Conservation (phyloP, 2,797 vertebrate species). For the Oreonectes daqikongensis region DNA sequence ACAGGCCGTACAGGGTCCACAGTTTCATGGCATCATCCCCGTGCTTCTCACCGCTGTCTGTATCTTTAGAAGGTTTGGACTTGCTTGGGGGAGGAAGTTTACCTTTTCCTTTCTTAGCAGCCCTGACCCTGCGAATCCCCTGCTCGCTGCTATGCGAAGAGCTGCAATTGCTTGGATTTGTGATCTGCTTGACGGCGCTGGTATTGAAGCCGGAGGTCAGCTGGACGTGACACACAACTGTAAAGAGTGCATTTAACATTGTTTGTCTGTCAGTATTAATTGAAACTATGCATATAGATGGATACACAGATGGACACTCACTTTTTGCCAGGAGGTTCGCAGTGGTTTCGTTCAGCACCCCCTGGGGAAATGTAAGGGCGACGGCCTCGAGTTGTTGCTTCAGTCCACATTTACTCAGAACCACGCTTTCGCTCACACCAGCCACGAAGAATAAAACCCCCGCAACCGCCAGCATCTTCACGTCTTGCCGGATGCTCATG, state of each 20-base stretch:
- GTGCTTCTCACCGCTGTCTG: neutral
- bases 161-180: neutral
- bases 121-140: neutral
- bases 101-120: neutral
- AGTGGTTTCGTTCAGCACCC: rapidly evolving
- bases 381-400: neutral
- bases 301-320: slow-evolving; percentile 36
- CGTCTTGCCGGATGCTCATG: slow-evolving; percentile 44
- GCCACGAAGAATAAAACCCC: slow-evolving; percentile 49
- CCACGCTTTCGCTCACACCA: slow-evolving; percentile 44
- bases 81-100: too few species aligned
- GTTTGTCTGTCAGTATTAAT: neutral
- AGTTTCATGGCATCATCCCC: neutral
- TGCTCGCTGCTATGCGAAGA: neutral
- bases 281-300: neutral
- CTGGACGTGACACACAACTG: slow-evolving; percentile 63
- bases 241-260: neutral
- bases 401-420: slow-evolving; percentile 56
- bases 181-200: slow-evolving; percentile 28
- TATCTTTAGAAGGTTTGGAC: neutral
- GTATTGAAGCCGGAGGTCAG: slow-evolving; percentile 56
- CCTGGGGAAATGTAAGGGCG: rapidly evolving
- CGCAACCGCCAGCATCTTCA: slow-evolving; percentile 54
- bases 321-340: slow-evolving; percentile 9
- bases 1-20: slow-evolving; percentile 38